A percentile compares a stretch with the other conserved stretches of the same genome.
These are phyloP conservation scores for Drosophila gaucha DNA, from an alignment of 2,888 invertebrate genomes.

Conservation along the genomic window DNA sequence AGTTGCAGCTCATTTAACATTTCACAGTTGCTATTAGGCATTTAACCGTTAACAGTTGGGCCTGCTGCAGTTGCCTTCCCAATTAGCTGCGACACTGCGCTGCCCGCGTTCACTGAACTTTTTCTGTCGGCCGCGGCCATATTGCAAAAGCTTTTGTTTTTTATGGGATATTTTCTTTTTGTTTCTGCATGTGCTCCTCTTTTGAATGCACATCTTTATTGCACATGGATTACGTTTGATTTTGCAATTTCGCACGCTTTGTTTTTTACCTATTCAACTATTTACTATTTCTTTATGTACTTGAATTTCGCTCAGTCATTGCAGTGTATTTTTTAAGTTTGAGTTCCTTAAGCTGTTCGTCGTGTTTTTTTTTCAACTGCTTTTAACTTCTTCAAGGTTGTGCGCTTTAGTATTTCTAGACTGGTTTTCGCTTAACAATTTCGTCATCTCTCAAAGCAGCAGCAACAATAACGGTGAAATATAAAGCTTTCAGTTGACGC, in stretches of 20 bases:
- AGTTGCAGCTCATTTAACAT: constrained; percentile 20
- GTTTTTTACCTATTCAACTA: constrained; percentile 26
- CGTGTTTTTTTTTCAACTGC: constrained; percentile 36
- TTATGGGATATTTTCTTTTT: constrained; percentile 33
- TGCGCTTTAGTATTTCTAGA: constrained; percentile 68
- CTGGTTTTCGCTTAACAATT: constrained; percentile 76
- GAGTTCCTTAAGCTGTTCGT: constrained; percentile 56
- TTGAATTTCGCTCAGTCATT: constrained; percentile 42
- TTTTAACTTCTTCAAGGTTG: constrained; percentile 73
- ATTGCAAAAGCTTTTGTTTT: constrained; percentile 37
- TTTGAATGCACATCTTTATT: constrained; percentile 41
- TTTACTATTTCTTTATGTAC: constrained; percentile 30
- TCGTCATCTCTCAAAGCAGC: constrained; percentile 65
- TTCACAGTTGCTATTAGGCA: constrained; percentile 12
- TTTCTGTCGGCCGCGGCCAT: constrained; percentile 31
- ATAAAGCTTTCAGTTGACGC: constrained; percentile 39
- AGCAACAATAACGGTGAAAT: constrained; percentile 42
- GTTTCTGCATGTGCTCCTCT: constrained; percentile 32
- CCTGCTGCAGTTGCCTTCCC: constrained; percentile 30
- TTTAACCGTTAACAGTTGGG: constrained; percentile 42
- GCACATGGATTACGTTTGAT: constrained; percentile 52
- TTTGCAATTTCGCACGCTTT: constrained; percentile 42
- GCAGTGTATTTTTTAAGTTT: constrained; percentile 26
- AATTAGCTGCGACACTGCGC: constrained; percentile 32
- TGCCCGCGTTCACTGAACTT: constrained; percentile 68